Evolutionary conservation across 2,113 vertebrate species (phyloP).

Genomic region (Odontesthes bonariensis): DNA sequence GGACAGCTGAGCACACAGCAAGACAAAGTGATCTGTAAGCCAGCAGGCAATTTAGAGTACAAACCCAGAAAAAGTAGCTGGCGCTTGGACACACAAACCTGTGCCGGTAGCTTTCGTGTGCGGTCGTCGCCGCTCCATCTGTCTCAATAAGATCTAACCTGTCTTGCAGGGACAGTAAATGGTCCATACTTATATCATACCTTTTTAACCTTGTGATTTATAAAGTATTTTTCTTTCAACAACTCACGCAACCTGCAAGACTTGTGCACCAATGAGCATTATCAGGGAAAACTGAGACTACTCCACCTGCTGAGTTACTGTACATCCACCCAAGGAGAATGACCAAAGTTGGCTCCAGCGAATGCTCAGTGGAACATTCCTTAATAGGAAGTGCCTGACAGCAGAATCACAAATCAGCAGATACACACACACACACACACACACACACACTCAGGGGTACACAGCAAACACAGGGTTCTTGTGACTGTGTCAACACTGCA

Average conservation of each 20-base stretch:
- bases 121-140: constrained; percentile 50
- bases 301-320: background rate
- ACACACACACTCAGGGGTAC: constrained; percentile 19
- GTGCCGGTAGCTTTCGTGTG: constrained; percentile 26
- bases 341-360: constrained; percentile 20
- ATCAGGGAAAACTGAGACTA: background rate
- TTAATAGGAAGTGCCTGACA: constrained; percentile 36
- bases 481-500: constrained; percentile 65
- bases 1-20: constrained; percentile 48
- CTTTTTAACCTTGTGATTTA: too few relatives aligned
- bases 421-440: background rate
- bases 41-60: constrained; percentile 43
- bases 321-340: background rate
- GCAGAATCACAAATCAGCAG: constrained; percentile 38
- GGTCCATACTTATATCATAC: background rate
- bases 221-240: too few relatives aligned
- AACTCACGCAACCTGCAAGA: too few relatives aligned
- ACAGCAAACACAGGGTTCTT: constrained; percentile 62
- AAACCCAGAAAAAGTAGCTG: constrained; percentile 35
- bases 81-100: constrained; percentile 31
- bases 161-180: constrained; percentile 20
- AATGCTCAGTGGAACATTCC: constrained; percentile 15
- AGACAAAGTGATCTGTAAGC: constrained; percentile 47
- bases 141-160: constrained; percentile 41
- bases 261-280: background rate